Base-by-base conservation (phyloP, 1,140 invertebrate genomes). In the Zaprionus nigranus region DNA sequence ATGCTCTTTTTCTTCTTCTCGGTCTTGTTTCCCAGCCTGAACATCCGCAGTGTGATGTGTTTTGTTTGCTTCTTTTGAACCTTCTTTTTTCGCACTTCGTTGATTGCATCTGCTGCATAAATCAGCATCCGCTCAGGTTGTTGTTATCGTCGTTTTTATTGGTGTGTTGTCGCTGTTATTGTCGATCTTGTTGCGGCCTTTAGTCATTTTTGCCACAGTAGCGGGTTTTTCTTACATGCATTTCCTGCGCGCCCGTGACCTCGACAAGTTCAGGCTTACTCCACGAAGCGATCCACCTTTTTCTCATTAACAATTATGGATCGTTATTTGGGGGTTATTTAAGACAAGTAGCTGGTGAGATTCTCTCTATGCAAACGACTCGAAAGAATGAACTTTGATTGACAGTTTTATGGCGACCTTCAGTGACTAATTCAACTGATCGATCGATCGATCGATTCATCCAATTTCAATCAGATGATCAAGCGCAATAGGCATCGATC, bases 371-470 rank as follows among this genome's bases (percentile, higher is more conserved):
- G 57, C 49, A 74, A 22, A 49, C 20, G 20, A 22, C 1, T 24
- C 15, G 3, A 2, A 2, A 13, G 17, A 24, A 22, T 54, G 12
- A 36, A 17, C 7, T 36, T 66, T 81, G 78, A 81, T 83, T 82
- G 83, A 86, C 65, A 79, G 67, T 77, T 67, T 75, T 77, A 83
- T 75, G 22, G 51, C 56, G 85, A 59, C 84, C 84, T 90, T 88
- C 75, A 62, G 49, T 83, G 81, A 79, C 79, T 73, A 65, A 87
- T 56, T 63, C 62, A 58, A 28, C 61, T 20, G 53, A 67, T 28
- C 71, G 20, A 83, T 56, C 30, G 49, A 53, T 38, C n/a, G 30
- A 24, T 26, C 71, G 49, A 43, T 36, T 54, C 30, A 36, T 59
- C 56, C 15, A 38, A 62, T 81, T 82, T 77, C 76, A 64, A 74